Evolutionary conservation across 1,140 invertebrate species (phyloP).

Genomic region (Papilio polyxenes): DNA sequence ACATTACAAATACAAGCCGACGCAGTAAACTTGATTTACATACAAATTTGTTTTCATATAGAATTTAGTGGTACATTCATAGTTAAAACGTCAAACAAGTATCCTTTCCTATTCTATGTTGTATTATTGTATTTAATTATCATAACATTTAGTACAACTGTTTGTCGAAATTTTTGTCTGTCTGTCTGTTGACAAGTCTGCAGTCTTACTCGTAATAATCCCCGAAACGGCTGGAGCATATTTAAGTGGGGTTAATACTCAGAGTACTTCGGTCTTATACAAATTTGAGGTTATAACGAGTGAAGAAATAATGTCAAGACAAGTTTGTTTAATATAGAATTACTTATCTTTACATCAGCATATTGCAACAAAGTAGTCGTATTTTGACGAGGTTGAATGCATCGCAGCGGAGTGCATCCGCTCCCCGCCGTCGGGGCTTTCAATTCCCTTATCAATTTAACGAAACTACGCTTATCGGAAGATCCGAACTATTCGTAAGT

Average conservation of each 20-base stretch:
- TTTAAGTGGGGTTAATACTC: too few species aligned
- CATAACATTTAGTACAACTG: too few species aligned
- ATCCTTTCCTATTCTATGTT: neutral
- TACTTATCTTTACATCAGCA: neutral
- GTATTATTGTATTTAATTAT: too few species aligned
- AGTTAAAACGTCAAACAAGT: neutral
- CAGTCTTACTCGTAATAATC: too few species aligned
- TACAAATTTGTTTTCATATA: conserved; percentile 15
- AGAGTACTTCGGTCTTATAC: too few species aligned
- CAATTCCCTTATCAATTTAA: conserved; percentile 29
- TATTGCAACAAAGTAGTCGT: conserved; percentile 6
- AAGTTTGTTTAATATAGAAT: neutral
- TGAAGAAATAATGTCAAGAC: neutral
- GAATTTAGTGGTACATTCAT: conserved; percentile 7
- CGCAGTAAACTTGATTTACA: conserved; percentile 5
- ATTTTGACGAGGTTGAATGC: conserved; percentile 13
- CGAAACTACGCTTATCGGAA: conserved; percentile 1
- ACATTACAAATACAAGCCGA: neutral
- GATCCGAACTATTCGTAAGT: neutral
- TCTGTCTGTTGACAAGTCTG: too few species aligned
- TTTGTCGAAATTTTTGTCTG: too few species aligned
- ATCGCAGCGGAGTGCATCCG: conserved; percentile 3
- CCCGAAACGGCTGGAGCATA: too few species aligned
- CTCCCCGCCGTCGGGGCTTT: neutral
- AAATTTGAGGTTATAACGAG: too few species aligned